Percentiles rank a stretch among this genome's conserved stretches.
Conservation (phyloP, 2,888 invertebrate genomes). For the Cetonia aurata region DNA sequence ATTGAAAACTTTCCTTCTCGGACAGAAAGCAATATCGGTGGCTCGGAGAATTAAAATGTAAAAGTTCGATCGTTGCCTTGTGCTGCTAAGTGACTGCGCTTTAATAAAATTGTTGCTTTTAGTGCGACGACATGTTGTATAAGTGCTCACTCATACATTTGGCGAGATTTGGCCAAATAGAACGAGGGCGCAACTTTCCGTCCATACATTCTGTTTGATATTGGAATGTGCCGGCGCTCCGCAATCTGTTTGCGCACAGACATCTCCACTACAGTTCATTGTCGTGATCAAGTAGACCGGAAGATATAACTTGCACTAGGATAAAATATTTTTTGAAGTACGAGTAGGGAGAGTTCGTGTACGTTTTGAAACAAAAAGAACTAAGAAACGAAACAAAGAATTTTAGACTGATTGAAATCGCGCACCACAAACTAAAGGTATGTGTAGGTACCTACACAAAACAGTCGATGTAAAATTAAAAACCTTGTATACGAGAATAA, state of each 20-base stretch:
- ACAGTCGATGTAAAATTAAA: no score
- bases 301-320: conserved; percentile 9
- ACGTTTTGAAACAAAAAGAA: conserved; percentile 6
- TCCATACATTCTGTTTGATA: conserved; percentile 1
- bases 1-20: conserved; percentile 18
- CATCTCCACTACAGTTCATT: conserved; percentile 8
- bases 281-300: conserved; percentile 17
- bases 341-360: neutral
- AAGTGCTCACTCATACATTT: conserved; percentile 40
- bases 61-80: conserved; percentile 25
- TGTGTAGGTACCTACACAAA: no score
- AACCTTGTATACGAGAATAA: no score
- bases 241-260: conserved; percentile 21
- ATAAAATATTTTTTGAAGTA: conserved; percentile 9
- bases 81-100: conserved; percentile 48
- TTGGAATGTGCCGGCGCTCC: conserved; percentile 12
- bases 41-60: conserved; percentile 34
- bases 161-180: neutral
- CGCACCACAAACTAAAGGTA: no score
- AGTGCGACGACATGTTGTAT: conserved; percentile 50
- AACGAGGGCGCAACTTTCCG: neutral
- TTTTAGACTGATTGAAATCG: conserved; percentile 12
- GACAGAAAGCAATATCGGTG: conserved; percentile 33
- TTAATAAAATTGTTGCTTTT: conserved; percentile 55
- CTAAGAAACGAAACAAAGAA: conserved; percentile 6